phyloP scores from a whole-genome alignment of 2,113 vertebrate species.

The Alligator mississippiensis region DNA sequence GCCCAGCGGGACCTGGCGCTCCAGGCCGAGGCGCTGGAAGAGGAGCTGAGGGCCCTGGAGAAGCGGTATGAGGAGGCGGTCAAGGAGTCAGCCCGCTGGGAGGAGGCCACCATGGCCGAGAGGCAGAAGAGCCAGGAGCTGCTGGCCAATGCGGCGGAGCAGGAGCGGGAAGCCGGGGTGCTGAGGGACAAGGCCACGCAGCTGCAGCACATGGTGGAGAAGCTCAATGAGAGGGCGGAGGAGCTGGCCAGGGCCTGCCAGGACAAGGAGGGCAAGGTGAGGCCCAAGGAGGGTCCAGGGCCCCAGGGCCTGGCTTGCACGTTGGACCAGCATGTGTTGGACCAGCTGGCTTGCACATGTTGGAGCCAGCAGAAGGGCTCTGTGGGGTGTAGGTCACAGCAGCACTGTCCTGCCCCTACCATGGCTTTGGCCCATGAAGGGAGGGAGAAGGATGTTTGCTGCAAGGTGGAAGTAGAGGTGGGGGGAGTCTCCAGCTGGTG shows the following conservation, averaged over 20 bases:
- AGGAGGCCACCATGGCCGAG: not conserved
- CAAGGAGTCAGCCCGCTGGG: not conserved
- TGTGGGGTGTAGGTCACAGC: too few relatives aligned
- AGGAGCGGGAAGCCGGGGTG: constrained; percentile 51
- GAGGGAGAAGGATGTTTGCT: not conserved
- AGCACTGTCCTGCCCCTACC: not conserved
- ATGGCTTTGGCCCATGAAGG: not conserved
- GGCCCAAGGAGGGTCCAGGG: not conserved
- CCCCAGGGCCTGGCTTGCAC: not conserved
- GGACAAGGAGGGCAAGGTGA: constrained; percentile 77
- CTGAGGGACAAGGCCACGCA: constrained; percentile 30
- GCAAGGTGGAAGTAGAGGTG: not conserved
- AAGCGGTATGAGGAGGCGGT: constrained; percentile 47
- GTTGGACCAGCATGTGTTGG: not conserved
- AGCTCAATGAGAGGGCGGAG: constrained; percentile 49
- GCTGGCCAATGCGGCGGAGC: fast-evolving
- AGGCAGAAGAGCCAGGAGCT: not conserved
- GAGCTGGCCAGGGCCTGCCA: constrained; percentile 46
- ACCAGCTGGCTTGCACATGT: too few relatives aligned
- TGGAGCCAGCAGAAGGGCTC: too few relatives aligned
- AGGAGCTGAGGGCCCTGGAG: constrained; percentile 52
- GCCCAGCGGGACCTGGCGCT: constrained; percentile 47
- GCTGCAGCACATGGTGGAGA: constrained; percentile 23
- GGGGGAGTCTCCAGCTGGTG: too few relatives aligned
- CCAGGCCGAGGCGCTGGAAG: constrained; percentile 34